Base-by-base conservation (phyloP, 2,113 vertebrate species). In the Phrynosoma blainvillii region DNA sequence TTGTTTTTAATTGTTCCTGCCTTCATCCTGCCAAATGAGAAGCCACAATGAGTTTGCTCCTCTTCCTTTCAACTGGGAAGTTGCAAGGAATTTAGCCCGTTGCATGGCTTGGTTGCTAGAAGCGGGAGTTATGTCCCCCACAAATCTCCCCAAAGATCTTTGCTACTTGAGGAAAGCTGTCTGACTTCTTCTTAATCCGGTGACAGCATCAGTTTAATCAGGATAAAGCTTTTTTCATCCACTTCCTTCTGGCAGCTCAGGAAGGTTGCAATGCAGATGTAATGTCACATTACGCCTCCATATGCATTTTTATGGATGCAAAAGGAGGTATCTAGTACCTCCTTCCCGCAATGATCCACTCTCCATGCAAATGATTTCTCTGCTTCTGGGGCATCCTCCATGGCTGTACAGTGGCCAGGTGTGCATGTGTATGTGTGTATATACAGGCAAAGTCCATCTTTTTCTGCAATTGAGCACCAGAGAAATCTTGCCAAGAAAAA, bases 41-140 rank as follows among this genome's bases (percentile, higher is more conserved):
- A 79, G 77, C 77, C 79, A 91, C 90, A 65, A 14, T 52, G 25
- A 82, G 82, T 83, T 20, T 86, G 93, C 76, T 81, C 81, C 47
- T 47, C 66, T 32, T 65, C 5, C 40, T 76, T 65, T 85, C 79
- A 84, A 65, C 11, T 27, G 86, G 89, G 90, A 93, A 79, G 52
- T 21, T 54, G 56, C 54, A 36, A 85, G 85, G 85, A 82, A 36
- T 82, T 74, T 79, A 56, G 77, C 77, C 25, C 10, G 1, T 0
- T 2, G 1, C 0, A 1, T 21, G 18, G 65, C 66, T 47, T 23
- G 0, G 0, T 27, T 82, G 75, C 84, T 78, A 42, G n/a, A 5
- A 32, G 36, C 47, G 30, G 78, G 23, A 4, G 1, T 94, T 87
- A 89, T 84, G 79, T 81, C 54, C 32, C 54, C 4, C 9, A 56